phyloP scores from a whole-genome alignment of 2,797 vertebrate species.

The Bradypus variegatus region DNA sequence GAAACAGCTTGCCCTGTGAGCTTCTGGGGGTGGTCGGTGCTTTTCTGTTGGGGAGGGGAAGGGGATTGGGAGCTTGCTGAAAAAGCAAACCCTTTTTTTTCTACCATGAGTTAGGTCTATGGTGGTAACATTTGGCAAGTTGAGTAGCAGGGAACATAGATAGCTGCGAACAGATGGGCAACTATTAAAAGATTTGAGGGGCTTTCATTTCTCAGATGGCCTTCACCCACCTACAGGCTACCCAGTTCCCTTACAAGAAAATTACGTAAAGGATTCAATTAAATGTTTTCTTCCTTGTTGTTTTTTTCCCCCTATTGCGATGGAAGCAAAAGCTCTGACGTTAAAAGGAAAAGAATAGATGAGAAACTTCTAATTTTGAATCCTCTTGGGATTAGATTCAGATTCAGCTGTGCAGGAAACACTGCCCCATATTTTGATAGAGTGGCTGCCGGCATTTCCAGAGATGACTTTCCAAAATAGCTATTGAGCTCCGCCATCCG shows the following conservation, averaged over 20 bases:
- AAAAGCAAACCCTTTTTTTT: conserved; percentile 34
- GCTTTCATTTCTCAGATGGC: conserved; percentile 49
- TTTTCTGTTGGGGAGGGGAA: not conserved
- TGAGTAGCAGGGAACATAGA: conserved; percentile 46
- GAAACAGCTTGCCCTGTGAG: not conserved
- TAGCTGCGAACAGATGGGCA: conserved; percentile 59
- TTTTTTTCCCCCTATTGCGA: not conserved
- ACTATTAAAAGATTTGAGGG: conserved; percentile 61
- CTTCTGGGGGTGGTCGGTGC: not conserved
- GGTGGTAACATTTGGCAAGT: conserved; percentile 55
- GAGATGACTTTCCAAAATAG: conserved; percentile 59
- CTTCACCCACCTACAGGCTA: conserved; percentile 50
- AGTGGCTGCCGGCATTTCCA: conserved; percentile 32
- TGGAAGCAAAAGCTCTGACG: conserved; percentile 58
- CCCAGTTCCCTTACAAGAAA: conserved; percentile 27
- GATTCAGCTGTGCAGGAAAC: conserved; percentile 47
- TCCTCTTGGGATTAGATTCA: conserved; percentile 52
- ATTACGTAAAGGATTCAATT: conserved; percentile 56
- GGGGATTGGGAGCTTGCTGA: not conserved
- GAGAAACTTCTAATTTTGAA: conserved; percentile 67
- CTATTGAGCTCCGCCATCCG: not conserved
- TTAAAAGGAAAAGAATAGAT: conserved; percentile 61
- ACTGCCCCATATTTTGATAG: conserved; percentile 65
- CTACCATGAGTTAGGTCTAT: not conserved
- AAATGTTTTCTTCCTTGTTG: conserved; percentile 25